These are phyloP conservation scores for Lycaena phlaeas DNA, from an alignment of 2,888 invertebrate species.

Conservation along the genomic window DNA sequence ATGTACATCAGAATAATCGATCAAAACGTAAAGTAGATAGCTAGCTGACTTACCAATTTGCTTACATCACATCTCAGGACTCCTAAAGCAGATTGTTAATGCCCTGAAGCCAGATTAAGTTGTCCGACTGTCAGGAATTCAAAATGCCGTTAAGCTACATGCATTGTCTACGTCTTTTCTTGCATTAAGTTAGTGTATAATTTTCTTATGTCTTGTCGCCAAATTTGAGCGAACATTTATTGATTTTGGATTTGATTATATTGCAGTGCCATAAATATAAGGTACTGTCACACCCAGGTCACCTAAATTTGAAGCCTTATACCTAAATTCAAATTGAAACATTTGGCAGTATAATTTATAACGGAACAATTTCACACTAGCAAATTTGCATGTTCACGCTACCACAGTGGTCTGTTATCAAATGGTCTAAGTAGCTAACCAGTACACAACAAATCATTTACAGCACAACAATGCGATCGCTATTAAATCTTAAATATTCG, in stretches of 20 bases:
- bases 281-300: too few species aligned
- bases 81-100: background rate
- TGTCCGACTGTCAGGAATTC: background rate
- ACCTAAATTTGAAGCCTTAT: background rate
- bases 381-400: background rate
- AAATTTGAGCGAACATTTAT: too few species aligned
- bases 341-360: slow-evolving; percentile 1
- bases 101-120: background rate
- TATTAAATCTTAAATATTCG: slow-evolving; percentile 17
- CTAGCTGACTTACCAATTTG: too few species aligned
- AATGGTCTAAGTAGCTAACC: background rate
- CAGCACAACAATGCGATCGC: slow-evolving; percentile 17
- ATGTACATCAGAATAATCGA: too few species aligned
- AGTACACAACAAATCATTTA: slow-evolving; percentile 18
- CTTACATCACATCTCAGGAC: too few species aligned
- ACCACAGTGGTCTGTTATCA: background rate
- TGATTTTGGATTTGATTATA: too few species aligned
- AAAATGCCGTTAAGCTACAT: background rate
- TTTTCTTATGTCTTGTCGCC: too few species aligned
- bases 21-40: too few species aligned
- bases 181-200: too few species aligned
- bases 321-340: slow-evolving; percentile 1
- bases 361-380: slow-evolving; percentile 1
- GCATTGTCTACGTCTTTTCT: too few species aligned
- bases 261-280: too few species aligned